Base-by-base conservation (phyloP, 2,888 invertebrate species). In the Pterostichus niger region DNA sequence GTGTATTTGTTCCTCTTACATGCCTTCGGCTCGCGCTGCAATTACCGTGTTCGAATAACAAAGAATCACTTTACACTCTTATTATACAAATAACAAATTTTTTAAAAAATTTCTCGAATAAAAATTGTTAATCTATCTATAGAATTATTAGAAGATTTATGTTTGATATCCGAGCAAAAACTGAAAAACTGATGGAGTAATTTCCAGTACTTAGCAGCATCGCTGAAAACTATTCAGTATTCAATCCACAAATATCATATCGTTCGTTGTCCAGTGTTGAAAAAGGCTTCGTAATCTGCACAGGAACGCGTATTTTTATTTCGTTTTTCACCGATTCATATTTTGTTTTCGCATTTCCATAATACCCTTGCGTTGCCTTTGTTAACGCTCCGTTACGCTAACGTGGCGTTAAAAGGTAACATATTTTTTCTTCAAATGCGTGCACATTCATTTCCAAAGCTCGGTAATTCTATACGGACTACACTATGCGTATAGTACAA, bases 271-370 rank as follows among this genome's bases (percentile, higher is more conserved):
- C 24, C 31, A 17, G 59, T 11, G 11, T 7, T 24, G 35, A 40
- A 44, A 71, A 71, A 40, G 44, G 44, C 68, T 17, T 13, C 13
- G 68, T 71, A 71, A 40, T 71, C 68, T 44, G 68, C 68, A n/a
- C 33, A 6, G 15, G 44, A 40, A 44, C 44, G 7, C 49, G 44
- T 9, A 40, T 77, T 56, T 56, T 77, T 77, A 77, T 77, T 77
- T 77, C 56, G 54, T 59, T 77, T 77, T 75, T 77, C 49, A 40
- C 56, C 77, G 56, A 77, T 56, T 77, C 77, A 56, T 56, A 56
- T 77, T 77, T 56, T 77, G 77, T 77, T 77, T 75, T 56, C 77
- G 56, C 77, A 77, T 77, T 77, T 77, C 77, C 77, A 77, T 77
- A 77, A 77, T 77, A 56, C 56, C 44, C 75, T 77, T 56, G 31